phyloP scores from a whole-genome alignment of 2,888 invertebrate species.

The Torymus auratus region DNA sequence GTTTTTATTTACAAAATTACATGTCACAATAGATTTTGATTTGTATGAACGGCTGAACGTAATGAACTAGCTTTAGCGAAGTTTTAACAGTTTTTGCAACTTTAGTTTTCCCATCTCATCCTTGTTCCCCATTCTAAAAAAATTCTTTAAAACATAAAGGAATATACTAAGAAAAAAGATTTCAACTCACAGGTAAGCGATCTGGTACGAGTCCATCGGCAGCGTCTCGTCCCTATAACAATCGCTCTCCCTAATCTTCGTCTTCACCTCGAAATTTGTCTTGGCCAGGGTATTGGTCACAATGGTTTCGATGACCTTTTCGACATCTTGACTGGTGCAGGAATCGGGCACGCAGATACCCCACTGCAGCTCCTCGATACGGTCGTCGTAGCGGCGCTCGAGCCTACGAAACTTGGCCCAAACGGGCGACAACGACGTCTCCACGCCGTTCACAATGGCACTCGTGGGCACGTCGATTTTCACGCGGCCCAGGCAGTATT shows the following conservation, averaged over 20 bases:
- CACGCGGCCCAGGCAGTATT: conserved; percentile 69
- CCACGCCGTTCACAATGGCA: not conserved
- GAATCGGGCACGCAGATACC: conserved; percentile 79
- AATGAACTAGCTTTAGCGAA: no score
- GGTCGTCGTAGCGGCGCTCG: conserved; percentile 63
- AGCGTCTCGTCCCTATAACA: conserved; percentile 66
- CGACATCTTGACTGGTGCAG: conserved; percentile 74
- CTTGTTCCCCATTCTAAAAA: no score
- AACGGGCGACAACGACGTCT: conserved; percentile 54
- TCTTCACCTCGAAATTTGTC: conserved; percentile 62
- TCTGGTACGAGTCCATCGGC: conserved; percentile 61
- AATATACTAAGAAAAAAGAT: not conserved
- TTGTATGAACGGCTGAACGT: no score
- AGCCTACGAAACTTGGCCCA: conserved; percentile 65
- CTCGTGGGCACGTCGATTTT: conserved; percentile 63
- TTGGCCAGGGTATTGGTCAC: conserved; percentile 63
- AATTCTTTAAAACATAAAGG: no score
- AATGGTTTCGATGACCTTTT: conserved; percentile 67
- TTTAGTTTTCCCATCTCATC: no score
- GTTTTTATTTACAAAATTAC: no score
- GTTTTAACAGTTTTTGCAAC: no score
- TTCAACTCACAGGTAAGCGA: conserved; percentile 67
- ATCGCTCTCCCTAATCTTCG: conserved; percentile 61
- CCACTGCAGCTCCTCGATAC: conserved; percentile 76
- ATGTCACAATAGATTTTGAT: no score